Base-by-base conservation (phyloP, 1,140 invertebrate genomes). In the Myzus persicae region DNA sequence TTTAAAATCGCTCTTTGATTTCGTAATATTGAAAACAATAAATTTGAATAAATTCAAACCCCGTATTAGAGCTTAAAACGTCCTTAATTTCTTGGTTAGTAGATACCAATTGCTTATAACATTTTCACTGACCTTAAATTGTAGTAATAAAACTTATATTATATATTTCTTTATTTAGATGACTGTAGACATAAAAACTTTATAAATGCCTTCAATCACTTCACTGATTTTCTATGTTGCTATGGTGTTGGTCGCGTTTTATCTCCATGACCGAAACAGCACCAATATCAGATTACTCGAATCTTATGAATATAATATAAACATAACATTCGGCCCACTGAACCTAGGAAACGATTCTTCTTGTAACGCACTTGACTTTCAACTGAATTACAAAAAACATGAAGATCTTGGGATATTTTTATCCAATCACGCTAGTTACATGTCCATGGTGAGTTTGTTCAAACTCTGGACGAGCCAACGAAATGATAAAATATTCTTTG, bases 401-500 rank as follows among this genome's bases (percentile, higher is more conserved):
- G 31, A 14, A 7, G 67, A 91, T 31, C 20, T 67, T 1, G 54
- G 31, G 18, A 6, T 76, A 38, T 44, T 48, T 24, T 9, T 82
- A 36, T 81, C 31, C 22, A 82, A 91, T 81, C 36, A 51, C 46
- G 59, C 6, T 91, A 36, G 9, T 14, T 24, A 81, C 26, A 38
- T 42, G n/a, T 91, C 3, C 36, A 81, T 82, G 5, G 46, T 38
- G 3, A 42, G 81, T 54, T 40, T 93, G 14, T 85, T 85, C 3
- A 76, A 92, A 18, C 20, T 44, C 11, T 93, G 81, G 91, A 36
- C 38, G 4, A 93, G 31, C 36, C 67, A 40, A 51, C 44, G 5
- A 40, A 93, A 85, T 38, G 46, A 85, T 42, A 93, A 93, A 84
- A 93, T 93, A 82, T 93, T 93, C n/a, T 93, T 93, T 85, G 91